Conservation (phyloP, 2,113 vertebrate species). For the Rhizomys pruinosus region DNA sequence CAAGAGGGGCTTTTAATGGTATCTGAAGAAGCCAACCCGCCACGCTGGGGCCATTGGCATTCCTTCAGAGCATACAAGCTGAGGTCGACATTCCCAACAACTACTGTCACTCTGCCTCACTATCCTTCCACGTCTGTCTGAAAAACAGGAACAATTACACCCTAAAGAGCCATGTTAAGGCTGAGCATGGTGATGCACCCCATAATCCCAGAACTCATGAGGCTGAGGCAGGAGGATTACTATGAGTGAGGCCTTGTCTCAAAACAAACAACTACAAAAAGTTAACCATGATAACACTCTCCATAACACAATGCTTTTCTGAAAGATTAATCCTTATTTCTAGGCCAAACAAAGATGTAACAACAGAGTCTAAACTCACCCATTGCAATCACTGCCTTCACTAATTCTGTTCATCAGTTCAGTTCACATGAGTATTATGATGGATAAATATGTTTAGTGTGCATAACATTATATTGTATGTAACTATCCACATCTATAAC, state of each 20-base stretch:
- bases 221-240: neutral
- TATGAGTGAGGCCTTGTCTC: neutral
- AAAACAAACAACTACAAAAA: neutral
- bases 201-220: neutral
- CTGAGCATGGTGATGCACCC: neutral
- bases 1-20: slow-evolving; percentile 28
- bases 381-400: neutral
- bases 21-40: neutral
- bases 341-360: neutral
- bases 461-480: neutral
- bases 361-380: neutral
- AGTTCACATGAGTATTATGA: neutral
- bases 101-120: neutral
- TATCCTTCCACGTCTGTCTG: neutral
- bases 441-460: neutral
- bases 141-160: neutral
- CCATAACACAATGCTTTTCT: neutral
- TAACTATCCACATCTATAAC: neutral
- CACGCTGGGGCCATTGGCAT: neutral
- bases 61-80: neutral
- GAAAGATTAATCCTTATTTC: neutral
- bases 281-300: neutral
- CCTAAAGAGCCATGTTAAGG: neutral
- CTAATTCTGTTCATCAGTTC: neutral
- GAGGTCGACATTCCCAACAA: neutral